These are phyloP conservation scores for Salvelinus alpinus DNA, from an alignment of 2,113 vertebrate genomes.

Conservation along the genomic window DNA sequence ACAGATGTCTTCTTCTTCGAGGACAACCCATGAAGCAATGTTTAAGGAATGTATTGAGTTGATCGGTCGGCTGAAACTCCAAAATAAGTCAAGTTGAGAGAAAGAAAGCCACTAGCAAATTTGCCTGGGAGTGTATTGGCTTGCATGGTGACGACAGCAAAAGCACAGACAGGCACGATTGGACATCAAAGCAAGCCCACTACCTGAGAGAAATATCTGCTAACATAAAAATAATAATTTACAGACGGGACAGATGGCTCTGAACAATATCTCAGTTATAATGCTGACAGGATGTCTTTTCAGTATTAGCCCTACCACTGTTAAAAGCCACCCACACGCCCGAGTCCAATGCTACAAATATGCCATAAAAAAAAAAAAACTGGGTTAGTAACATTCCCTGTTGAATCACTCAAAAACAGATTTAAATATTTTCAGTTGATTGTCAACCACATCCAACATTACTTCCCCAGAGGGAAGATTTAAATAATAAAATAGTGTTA, in stretches of 20 bases:
- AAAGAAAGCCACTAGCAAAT: slow-evolving; percentile 42
- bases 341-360: slow-evolving; percentile 46
- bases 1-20: slow-evolving; percentile 25
- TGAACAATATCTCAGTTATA: slow-evolving; percentile 50
- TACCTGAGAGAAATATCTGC: slow-evolving; percentile 34
- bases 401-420: slow-evolving; percentile 51
- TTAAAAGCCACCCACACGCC: slow-evolving; percentile 31
- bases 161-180: slow-evolving; percentile 55
- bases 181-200: background rate
- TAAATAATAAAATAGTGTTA: slow-evolving; percentile 57
- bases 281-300: slow-evolving; percentile 19
- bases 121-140: slow-evolving; percentile 52
- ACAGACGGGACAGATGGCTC: slow-evolving; percentile 40
- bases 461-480: slow-evolving; percentile 63
- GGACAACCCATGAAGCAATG: slow-evolving; percentile 30
- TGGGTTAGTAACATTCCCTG: slow-evolving; percentile 39
- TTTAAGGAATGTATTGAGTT: slow-evolving; percentile 64
- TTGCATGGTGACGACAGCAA: slow-evolving; percentile 36
- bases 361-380: too few relatives aligned
- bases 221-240: slow-evolving; percentile 37
- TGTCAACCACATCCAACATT: slow-evolving; percentile 74
- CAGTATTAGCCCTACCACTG: slow-evolving; percentile 35
- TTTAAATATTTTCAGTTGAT: slow-evolving; percentile 73
- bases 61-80: slow-evolving; percentile 46
- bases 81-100: slow-evolving; percentile 25